Conservation (phyloP, 1,140 invertebrate species). For the Anadara kagoshimensis region DNA sequence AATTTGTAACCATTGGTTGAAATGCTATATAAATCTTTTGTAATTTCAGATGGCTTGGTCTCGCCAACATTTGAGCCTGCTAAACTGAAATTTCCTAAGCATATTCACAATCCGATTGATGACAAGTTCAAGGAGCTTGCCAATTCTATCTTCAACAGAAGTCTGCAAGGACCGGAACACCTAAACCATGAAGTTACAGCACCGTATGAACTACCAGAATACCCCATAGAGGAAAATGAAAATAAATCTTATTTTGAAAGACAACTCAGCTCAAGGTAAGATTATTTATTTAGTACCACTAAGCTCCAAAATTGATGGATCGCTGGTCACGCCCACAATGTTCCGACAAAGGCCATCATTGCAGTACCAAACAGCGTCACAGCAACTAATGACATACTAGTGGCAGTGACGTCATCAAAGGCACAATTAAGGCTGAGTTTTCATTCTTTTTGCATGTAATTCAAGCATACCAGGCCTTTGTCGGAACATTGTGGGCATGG, state of each 20-base stretch:
- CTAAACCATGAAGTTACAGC: slow-evolving; percentile 43
- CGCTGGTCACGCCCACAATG: slow-evolving; percentile 17
- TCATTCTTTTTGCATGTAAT: too few relatives aligned
- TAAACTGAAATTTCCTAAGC: slow-evolving; percentile 58
- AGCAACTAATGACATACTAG: too few relatives aligned
- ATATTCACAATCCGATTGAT: slow-evolving; percentile 53
- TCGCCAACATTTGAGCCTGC: slow-evolving; percentile 52
- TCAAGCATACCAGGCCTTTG: too few relatives aligned
- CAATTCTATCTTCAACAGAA: slow-evolving; percentile 48
- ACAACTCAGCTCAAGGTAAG: slow-evolving; percentile 81
- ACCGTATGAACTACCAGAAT: slow-evolving; percentile 94
- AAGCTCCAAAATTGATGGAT: too few relatives aligned
- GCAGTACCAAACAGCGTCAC: too few relatives aligned
- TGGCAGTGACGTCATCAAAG: too few relatives aligned
- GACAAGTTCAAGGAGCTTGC: slow-evolving; percentile 61
- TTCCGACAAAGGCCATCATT: too few relatives aligned
- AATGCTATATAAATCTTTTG: background rate
- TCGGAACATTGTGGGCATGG: too few relatives aligned
- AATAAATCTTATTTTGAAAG: slow-evolving; percentile 92
- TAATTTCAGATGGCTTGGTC: slow-evolving; percentile 32
- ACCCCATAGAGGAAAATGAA: slow-evolving; percentile 97
- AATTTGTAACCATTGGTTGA: background rate
- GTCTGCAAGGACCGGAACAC: slow-evolving; percentile 32
- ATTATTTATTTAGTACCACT: slow-evolving; percentile 3
- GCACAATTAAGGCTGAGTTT: too few relatives aligned